Evolutionary conservation across 2,888 invertebrate genomes (phyloP), one percentile per base, ranked within the genome.

Genomic region (Nebria brevicollis): DNA sequence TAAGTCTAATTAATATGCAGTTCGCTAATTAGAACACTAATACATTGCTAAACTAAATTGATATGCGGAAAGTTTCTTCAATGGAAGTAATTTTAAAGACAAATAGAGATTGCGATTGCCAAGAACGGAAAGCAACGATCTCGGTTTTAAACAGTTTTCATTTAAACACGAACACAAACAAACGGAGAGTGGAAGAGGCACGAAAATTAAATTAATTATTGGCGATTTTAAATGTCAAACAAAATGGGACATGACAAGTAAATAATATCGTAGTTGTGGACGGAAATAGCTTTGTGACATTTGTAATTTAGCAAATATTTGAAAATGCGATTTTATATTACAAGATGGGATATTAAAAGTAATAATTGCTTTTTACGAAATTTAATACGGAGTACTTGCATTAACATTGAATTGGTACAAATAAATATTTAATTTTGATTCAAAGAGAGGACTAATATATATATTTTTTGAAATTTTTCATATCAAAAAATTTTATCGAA

Each of bases 131-230:
- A 72, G 75, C 72, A 80, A 75, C 64, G 72, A 54, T 54, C 54
- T 54, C 54, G 54, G 54, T 7, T 75, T 80, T 72, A 80, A 80
- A 80, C 80, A 75, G 80, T 80, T 80, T 80, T 80, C 75, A 80
- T 80, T 80, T 80, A 25, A 7, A 34, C 34, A 25, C 80, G 43
- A 11, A 80, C 78, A 42, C 15, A 72, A 34, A 72, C 41, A 73
- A 3, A 73, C 13, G 0, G n/a, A 26, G 8, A 72, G 41, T 41
- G 68, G 42, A 75, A 75, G 68, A 64, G 70, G 70, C 34, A 79
- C 79, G 80, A 75, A 72, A 75, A 80, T 75, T 80, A 75, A 80
- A 75, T 80, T 80, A 80, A 80, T 80, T 80, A 80, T 80, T 75
- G 70, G 70, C 70, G 75, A 80, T 80, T 80, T 80, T 26, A 80